Conservation (phyloP, 2,888 invertebrate genomes). For the Zelleria hepariella region DNA sequence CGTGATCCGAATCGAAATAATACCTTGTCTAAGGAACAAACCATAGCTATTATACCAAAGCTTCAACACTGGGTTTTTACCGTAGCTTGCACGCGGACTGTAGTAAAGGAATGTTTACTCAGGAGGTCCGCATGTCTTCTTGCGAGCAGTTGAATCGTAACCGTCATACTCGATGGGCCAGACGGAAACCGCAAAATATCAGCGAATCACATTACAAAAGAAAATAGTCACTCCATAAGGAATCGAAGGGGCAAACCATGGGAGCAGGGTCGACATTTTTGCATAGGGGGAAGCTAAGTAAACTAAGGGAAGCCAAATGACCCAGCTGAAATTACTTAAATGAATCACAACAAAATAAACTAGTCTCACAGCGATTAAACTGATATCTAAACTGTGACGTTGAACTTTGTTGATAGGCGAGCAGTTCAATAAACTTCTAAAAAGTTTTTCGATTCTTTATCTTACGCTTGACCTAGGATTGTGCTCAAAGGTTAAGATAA, state of each 20-base stretch:
- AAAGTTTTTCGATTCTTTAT: background rate
- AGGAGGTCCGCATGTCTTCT: background rate
- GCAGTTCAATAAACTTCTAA: slow-evolving; percentile 18
- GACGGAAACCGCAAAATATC: slow-evolving; percentile 69
- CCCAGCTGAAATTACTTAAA: background rate
- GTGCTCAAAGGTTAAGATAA: background rate
- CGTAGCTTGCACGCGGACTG: too few species aligned
- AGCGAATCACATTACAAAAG: slow-evolving; percentile 46
- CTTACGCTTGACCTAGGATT: background rate
- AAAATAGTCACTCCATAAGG: slow-evolving; percentile 9
- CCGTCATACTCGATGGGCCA: slow-evolving; percentile 61
- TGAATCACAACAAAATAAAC: background rate
- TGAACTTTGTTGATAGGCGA: slow-evolving; percentile 12
- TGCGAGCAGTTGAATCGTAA: slow-evolving; percentile 30
- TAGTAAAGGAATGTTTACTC: background rate
- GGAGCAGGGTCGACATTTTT: background rate
- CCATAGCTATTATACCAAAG: too few species aligned
- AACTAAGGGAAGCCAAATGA: slow-evolving; percentile 1
- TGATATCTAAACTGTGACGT: background rate
- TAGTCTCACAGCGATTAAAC: too few species aligned
- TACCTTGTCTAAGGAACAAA: too few species aligned
- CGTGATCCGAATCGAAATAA: too few species aligned
- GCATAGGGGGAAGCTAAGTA: slow-evolving; percentile 4
- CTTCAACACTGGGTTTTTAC: too few species aligned
- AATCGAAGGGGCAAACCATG: background rate